These are phyloP conservation scores for Caenorhabditis sp. DNA, from an alignment of 2,888 invertebrate genomes.

Conservation along the genomic window DNA sequence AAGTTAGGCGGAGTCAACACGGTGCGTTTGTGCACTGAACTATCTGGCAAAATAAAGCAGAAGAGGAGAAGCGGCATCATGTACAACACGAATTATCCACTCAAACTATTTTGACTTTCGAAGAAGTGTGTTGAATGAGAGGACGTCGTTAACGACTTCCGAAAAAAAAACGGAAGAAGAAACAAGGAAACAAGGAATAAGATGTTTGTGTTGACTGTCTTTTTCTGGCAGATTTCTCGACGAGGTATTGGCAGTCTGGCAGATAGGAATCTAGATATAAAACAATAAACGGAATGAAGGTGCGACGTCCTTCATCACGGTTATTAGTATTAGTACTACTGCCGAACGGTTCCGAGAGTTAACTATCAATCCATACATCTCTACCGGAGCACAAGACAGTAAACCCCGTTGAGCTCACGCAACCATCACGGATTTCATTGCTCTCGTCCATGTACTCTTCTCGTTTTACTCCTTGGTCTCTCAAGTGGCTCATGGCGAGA, in stretches of 20 bases:
- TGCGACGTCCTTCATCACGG: no score
- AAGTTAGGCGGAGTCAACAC: constrained; percentile 58
- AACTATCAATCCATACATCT: neutral
- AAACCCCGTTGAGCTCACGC: constrained; percentile 15
- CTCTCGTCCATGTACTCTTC: constrained; percentile 43
- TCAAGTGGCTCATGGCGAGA: constrained; percentile 57
- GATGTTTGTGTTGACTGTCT: constrained; percentile 16
- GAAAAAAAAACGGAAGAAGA: constrained; percentile 24
- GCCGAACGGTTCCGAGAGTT: no score
- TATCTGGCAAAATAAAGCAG: constrained; percentile 16
- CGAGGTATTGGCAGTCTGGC: neutral
- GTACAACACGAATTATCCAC: constrained; percentile 59
- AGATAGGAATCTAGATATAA: constrained; percentile 33
- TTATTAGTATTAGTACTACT: no score
- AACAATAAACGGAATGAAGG: no score
- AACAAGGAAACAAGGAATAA: constrained; percentile 4
- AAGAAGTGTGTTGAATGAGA: constrained; percentile 8
- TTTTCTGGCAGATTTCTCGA: constrained; percentile 21
- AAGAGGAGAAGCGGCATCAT: constrained; percentile 15
- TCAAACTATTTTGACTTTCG: constrained; percentile 30
- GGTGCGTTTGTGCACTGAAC: constrained; percentile 49
- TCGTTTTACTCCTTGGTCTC: constrained; percentile 57
- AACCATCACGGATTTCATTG: constrained; percentile 3
- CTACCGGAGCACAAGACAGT: constrained; percentile 3
- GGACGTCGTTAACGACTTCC: constrained; percentile 10